Conservation (phyloP, 2,888 invertebrate genomes). For the Hofmannophila pseudospretella region DNA sequence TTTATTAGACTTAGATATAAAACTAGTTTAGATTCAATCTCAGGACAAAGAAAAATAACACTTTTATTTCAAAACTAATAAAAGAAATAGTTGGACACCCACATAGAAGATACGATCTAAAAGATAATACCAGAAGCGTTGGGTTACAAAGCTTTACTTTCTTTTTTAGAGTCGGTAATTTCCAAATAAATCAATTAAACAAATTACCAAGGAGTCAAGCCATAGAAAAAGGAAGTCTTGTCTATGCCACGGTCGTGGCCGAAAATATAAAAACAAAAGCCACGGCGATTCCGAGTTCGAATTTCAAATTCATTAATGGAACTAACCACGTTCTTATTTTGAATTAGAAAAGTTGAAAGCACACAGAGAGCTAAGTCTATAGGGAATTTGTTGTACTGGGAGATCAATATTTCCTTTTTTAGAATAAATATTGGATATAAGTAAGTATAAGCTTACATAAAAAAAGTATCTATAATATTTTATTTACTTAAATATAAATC, state of each 20-base stretch:
- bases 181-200: constrained; percentile 24
- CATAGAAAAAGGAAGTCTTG: constrained; percentile 22
- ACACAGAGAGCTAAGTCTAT: constrained; percentile 15
- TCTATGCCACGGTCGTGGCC: constrained; percentile 22
- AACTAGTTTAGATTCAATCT: constrained; percentile 1
- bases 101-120: constrained; percentile 17
- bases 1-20: not conserved
- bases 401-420: too few relatives aligned
- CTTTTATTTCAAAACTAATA: not conserved
- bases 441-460: too few relatives aligned
- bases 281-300: constrained; percentile 23
- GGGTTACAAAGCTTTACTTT: constrained; percentile 17
- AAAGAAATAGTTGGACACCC: constrained; percentile 19
- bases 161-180: constrained; percentile 12
- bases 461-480: too few relatives aligned
- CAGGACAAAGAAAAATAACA: not conserved
- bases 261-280: constrained; percentile 24
- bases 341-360: constrained; percentile 21
- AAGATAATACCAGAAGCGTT: constrained; percentile 21
- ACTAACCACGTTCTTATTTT: constrained; percentile 33
- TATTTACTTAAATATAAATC: too few relatives aligned
- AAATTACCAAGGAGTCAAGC: constrained; percentile 22
- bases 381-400: too few relatives aligned
- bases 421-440: too few relatives aligned
- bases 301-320: constrained; percentile 42